These are phyloP conservation scores for Phyllostomus hastatus DNA, from an alignment of 2,113 vertebrate species.

Conservation along the genomic window DNA sequence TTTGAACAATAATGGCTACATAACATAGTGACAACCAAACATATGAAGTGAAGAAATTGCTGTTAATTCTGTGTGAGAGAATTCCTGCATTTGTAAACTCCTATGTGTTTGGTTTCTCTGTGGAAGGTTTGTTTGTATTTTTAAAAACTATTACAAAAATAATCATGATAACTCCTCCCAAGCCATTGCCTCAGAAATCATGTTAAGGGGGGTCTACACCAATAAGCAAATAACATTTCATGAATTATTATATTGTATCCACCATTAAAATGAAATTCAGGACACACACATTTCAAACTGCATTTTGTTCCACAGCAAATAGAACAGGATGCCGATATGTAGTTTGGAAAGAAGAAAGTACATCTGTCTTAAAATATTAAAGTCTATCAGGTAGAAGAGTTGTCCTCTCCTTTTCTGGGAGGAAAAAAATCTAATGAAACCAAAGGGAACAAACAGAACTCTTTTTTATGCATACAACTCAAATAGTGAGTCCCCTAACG, in stretches of 20 bases:
- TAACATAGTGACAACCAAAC: not conserved
- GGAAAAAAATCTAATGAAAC: not conserved
- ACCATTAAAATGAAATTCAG: constrained; percentile 40
- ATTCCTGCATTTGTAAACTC: not conserved
- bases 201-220: not conserved
- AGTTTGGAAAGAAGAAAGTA: not conserved
- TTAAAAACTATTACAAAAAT: not conserved
- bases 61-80: not conserved
- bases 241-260: not conserved
- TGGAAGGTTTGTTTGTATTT: not conserved
- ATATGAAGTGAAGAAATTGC: not conserved
- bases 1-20: not conserved
- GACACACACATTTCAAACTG: not conserved
- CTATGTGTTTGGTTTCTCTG: not conserved
- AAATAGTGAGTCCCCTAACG: not conserved
- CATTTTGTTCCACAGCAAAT: not conserved
- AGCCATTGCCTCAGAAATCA: not conserved
- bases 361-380: constrained; percentile 39
- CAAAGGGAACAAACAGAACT: not conserved
- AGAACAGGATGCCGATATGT: not conserved
- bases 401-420: not conserved
- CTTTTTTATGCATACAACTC: not conserved
- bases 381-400: not conserved
- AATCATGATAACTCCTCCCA: not conserved
- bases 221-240: not conserved